Percentiles rank a stretch among this genome's conserved stretches.
Conservation (phyloP, 2,113 vertebrate species). For the Capra hircus region DNA sequence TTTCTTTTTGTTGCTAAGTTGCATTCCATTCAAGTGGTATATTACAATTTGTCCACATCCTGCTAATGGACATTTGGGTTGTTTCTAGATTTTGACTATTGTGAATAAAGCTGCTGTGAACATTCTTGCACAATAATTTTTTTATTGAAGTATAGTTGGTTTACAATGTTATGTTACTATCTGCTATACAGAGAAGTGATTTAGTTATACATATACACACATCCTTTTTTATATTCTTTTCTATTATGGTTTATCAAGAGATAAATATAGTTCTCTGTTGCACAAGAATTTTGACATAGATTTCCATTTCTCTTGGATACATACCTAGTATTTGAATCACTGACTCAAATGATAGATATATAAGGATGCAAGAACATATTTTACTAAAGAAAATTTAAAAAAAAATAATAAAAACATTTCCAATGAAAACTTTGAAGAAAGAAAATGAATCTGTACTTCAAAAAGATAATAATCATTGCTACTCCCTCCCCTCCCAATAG, state of each 20-base stretch:
- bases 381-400: background rate
- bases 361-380: background rate
- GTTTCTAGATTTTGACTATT: background rate
- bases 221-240: background rate
- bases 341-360: background rate
- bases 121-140: background rate
- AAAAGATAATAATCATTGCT: background rate
- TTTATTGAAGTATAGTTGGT: background rate
- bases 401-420: background rate
- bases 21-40: background rate
- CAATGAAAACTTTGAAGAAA: background rate
- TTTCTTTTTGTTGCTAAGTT: background rate
- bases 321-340: background rate
- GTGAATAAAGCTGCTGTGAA: background rate
- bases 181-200: background rate
- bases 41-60: background rate
- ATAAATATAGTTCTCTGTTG: background rate
- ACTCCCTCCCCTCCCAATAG: background rate
- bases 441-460: background rate
- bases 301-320: slow-evolving; percentile 26
- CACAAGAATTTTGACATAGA: background rate
- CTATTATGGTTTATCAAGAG: background rate
- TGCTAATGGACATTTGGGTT: background rate
- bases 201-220: background rate
- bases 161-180: background rate